A percentile compares a stretch with the other conserved stretches of the same genome.
These are phyloP conservation scores for Protonibea diacanthus DNA, from an alignment of 2,797 vertebrate species.

Conservation along the genomic window DNA sequence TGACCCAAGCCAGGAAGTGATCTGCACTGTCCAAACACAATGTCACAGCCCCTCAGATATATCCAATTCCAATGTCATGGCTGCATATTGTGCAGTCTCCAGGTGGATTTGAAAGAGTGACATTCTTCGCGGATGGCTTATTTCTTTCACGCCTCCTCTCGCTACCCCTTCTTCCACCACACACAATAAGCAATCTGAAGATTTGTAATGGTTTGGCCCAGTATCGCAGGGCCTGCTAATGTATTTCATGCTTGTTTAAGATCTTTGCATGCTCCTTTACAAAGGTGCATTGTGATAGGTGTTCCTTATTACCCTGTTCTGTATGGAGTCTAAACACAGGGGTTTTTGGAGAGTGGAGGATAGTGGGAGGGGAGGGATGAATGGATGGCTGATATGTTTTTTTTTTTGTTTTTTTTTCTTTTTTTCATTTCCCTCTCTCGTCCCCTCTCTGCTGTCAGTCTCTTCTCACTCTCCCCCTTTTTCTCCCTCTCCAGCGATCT, in stretches of 20 bases:
- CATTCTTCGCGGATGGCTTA: slow-evolving; percentile 70
- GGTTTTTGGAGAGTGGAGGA: slow-evolving; percentile 41
- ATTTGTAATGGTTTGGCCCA: slow-evolving; percentile 81
- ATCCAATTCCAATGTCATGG: slow-evolving; percentile 77
- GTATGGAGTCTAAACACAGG: slow-evolving; percentile 78
- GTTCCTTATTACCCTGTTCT: slow-evolving; percentile 79
- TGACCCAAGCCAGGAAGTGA: slow-evolving; percentile 66
- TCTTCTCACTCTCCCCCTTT: slow-evolving; percentile 61
- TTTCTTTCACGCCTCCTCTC: slow-evolving; percentile 46
- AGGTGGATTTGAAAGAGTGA: slow-evolving; percentile 75
- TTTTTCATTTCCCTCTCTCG: slow-evolving; percentile 43
- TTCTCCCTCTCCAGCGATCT: slow-evolving; percentile 74
- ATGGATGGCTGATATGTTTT: slow-evolving; percentile 64
- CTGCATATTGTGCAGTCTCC: slow-evolving; percentile 63
- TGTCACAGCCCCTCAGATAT: slow-evolving; percentile 71
- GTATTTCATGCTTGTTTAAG: slow-evolving; percentile 87
- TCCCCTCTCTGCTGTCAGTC: slow-evolving; percentile 62
- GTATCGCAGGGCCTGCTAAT: slow-evolving; percentile 74
- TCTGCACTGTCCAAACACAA: slow-evolving; percentile 78
- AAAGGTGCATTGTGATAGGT: slow-evolving; percentile 82
- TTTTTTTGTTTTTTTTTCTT: slow-evolving; percentile 43
- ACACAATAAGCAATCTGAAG: slow-evolving; percentile 79
- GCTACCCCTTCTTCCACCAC: slow-evolving; percentile 28
- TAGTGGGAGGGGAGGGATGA: slow-evolving; percentile 47
- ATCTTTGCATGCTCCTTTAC: slow-evolving; percentile 80